Evolutionary conservation across 2,888 invertebrate species (phyloP), one percentile per base, ranked within the genome.

Genomic region (Pyralis farinalis): DNA sequence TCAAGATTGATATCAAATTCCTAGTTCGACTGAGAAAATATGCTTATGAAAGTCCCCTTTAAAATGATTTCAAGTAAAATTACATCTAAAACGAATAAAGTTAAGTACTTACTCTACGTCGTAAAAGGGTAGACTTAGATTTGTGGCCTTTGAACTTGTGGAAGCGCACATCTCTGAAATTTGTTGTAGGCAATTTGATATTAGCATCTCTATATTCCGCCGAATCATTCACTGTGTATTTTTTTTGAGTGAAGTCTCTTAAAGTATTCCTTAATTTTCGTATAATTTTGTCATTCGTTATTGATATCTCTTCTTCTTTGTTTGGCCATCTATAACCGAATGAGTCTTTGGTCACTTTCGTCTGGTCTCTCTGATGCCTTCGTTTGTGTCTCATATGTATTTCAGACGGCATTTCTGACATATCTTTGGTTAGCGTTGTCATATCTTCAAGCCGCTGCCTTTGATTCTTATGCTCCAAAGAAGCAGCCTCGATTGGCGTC

Each of bases 111-210:
- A 29, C 29, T 29, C 4, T 29, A n/a, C 29, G 29, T 12, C 31
- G 12, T 22, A 11, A 11, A 20, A 16, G 2, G 2, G 16, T 3
- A 16, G 16, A 3, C 4, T 4, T 4, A 2, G 16, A 3, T 2
- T 16, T 16, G 16, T 16, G 3, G 16, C 30, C 70, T 44, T 62
- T 75, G 55, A 75, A 79, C 49, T 72, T 72, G 54, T 71, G 76
- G 53, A 73, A 77, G 54, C 84, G 82, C 34, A 88, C 81, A 32
- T 77, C 76, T 37, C 85, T 79, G 47, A 87, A 88, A 58, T 82
- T 88, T 39, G 82, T 81, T 11, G 79, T 69, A 7, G 88, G 88
- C 44, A 88, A 51, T 39, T 33, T 39, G 27, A 39, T 27, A 8
- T 27, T 39, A 3, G 16, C 22, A 12, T 79, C 74, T 39, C 78